Percentiles rank a stretch among this genome's conserved stretches.
Evolutionary conservation across 2,113 vertebrate genomes (phyloP).

Genomic region (Acinonyx jubatus): DNA sequence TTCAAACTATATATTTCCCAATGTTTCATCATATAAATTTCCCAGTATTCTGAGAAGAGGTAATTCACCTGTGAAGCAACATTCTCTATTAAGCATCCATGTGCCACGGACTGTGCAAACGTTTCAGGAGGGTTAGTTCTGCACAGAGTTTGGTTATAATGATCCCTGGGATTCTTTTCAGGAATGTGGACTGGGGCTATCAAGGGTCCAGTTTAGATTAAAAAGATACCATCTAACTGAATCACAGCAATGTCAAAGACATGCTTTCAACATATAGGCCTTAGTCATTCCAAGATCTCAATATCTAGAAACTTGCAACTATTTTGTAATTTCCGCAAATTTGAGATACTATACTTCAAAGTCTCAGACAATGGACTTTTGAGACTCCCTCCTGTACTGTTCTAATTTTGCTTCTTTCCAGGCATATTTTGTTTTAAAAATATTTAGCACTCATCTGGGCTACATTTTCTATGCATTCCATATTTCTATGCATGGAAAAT

Average conservation of each 20-base stretch:
- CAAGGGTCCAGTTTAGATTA: background rate
- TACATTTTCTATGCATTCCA: slow-evolving; percentile 17
- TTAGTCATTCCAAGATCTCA: background rate
- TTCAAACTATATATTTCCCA: background rate
- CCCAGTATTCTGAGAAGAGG: background rate
- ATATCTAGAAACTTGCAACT: background rate
- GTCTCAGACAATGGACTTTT: background rate
- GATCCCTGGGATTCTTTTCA: background rate
- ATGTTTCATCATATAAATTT: background rate
- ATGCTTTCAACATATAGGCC: background rate
- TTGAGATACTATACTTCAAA: background rate
- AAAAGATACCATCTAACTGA: background rate
- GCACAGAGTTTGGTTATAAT: background rate
- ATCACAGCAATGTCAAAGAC: background rate
- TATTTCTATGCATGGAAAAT: background rate
- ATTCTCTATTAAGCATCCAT: background rate
- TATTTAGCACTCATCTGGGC: background rate
- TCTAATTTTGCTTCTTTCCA: background rate
- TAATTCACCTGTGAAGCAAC: background rate
- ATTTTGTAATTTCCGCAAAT: background rate
- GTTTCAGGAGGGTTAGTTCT: background rate
- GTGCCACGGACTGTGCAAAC: background rate
- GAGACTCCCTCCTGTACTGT: background rate
- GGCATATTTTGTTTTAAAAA: slow-evolving; percentile 9
- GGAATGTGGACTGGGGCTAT: background rate